Conservation (phyloP, 1,140 invertebrate genomes). For the Drosophila nigrodunni region DNA sequence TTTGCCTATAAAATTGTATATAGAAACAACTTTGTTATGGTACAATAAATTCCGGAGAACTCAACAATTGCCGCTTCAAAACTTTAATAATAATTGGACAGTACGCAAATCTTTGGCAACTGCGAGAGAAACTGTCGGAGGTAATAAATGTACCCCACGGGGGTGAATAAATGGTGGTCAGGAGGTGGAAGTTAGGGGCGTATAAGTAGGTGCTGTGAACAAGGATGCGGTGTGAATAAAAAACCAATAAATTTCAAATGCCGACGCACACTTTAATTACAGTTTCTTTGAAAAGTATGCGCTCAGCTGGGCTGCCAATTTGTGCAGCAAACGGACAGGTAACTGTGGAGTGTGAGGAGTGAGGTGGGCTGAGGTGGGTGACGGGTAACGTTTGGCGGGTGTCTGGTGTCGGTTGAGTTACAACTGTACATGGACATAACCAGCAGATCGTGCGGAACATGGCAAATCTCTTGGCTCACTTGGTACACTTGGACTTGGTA, state of each 20-base stretch:
- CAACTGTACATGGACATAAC: slow-evolving; percentile 42
- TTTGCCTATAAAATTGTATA: not conserved
- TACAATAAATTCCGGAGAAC: not conserved
- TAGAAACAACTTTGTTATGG: not conserved
- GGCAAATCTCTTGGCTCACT: slow-evolving; percentile 24
- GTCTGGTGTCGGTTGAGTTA: slow-evolving; percentile 19
- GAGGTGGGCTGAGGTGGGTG: not conserved
- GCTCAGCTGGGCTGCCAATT: slow-evolving; percentile 25
- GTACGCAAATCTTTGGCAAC: slow-evolving; percentile 2
- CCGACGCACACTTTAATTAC: slow-evolving; percentile 78
- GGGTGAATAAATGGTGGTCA: not conserved
- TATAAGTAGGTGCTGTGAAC: slow-evolving; percentile 1
- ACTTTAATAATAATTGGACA: not conserved
- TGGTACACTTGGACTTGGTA: slow-evolving; percentile 23
- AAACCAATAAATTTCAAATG: slow-evolving; percentile 71
- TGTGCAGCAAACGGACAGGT: slow-evolving; percentile 1
- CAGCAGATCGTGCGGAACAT: slow-evolving; percentile 64
- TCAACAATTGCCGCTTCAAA: not conserved
- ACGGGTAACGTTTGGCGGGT: slow-evolving; percentile 10
- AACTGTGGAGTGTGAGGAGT: not conserved
- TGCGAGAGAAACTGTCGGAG: not conserved
- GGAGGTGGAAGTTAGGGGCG: not conserved
- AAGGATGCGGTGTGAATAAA: slow-evolving; percentile 55
- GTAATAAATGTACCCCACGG: slow-evolving; percentile 1
- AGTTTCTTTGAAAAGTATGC: slow-evolving; percentile 49